Evolutionary conservation across 2,797 vertebrate genomes (phyloP), one percentile per base, ranked within the genome.

Genomic region (Poecilia picta): DNA sequence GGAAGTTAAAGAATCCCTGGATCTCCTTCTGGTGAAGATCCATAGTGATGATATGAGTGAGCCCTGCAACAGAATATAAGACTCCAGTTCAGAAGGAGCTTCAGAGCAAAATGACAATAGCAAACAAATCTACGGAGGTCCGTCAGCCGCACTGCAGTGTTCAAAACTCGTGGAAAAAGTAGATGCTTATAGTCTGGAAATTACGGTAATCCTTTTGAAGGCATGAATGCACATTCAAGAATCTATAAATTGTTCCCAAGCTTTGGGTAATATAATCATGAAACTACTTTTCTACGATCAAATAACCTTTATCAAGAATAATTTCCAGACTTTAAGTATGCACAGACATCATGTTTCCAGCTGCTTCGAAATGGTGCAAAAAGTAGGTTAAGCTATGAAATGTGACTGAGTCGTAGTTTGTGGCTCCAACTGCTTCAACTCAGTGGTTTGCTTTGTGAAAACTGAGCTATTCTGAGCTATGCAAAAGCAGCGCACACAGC

Each of bases 11-110:
- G 95, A 99, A 99, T 84, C 98, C 98, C 91, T 99, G 98, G 82
- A 99, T 99, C 93, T 99, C 98, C 90, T 99, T 99, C 89, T 99
- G 98, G 86, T 99, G 98, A 77, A 99, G 97, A 87, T 99, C 98
- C 98, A 99, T 98, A n/a, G 98, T 99, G 94, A 99, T 99, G 85
- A 99, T 98, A 89, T 99, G 98, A 51, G 97, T 97, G 80, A 99
- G 93, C 74, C 98, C 98, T 99, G 94, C 47, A 87, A 77, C 25
- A 47, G 0, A n/a, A 78, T 0, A 74, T 2, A 77, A 5, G 1
- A 82, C 39, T 72, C 5, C 25, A 11, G 28, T 28, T 20, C 5
- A 41, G 0, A 28, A 31, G 12, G 28, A 23, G 39, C 31, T 41
- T 76, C 23, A 72, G 53, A 78, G 25, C 36, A 59, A 75, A 20